Conservation (phyloP, 2,113 vertebrate species). For the Cephalopterus ornatus region DNA sequence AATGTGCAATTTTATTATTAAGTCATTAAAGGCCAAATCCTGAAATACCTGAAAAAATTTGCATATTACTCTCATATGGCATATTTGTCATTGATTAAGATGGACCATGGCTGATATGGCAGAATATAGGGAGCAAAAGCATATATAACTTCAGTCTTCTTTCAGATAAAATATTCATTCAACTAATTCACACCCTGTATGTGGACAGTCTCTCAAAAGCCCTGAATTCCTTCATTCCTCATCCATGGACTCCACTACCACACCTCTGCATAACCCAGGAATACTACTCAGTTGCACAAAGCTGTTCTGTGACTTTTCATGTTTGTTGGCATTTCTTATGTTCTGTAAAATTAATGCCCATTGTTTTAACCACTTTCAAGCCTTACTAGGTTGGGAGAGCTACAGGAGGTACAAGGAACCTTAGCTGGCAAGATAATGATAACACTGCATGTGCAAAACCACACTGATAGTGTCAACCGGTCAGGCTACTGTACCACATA, state of each 20-base stretch:
- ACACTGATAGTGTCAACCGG: background rate
- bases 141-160: background rate
- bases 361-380: background rate
- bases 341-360: background rate
- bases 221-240: background rate
- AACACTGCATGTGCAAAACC: background rate
- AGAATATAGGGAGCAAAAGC: background rate
- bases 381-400: background rate
- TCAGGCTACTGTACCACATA: conserved; percentile 81
- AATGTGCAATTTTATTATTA: background rate
- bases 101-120: background rate
- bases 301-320: background rate
- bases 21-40: background rate
- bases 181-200: background rate
- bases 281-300: background rate
- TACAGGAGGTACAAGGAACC: background rate
- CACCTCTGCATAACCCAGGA: background rate
- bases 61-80: background rate
- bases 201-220: background rate
- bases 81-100: background rate
- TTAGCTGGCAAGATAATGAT: background rate
- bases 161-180: background rate
- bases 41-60: background rate
- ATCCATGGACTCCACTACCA: background rate
- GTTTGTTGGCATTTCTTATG: background rate